Evolutionary conservation across 2,888 invertebrate species (phyloP).

Genomic region (Neoascia interrupta): DNA sequence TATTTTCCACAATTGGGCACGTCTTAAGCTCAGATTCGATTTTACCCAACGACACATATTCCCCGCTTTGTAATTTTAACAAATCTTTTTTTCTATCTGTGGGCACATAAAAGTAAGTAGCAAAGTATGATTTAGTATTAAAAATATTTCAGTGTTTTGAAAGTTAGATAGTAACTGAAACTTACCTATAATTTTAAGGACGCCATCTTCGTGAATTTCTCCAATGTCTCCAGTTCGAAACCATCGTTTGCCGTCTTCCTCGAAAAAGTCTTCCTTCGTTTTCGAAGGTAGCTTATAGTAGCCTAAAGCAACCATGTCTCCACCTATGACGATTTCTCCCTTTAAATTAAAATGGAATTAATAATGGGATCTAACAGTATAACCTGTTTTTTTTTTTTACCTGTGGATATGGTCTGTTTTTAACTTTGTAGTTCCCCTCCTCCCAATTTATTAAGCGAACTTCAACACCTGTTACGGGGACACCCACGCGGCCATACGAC

Average conservation of each 20-base stretch:
- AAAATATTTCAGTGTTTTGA: too few relatives aligned
- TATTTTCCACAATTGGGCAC: slow-evolving; percentile 96
- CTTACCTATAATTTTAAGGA: slow-evolving; percentile 96
- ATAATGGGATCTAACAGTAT: too few relatives aligned
- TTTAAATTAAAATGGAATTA: slow-evolving; percentile 16
- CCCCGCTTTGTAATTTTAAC: slow-evolving; percentile 98
- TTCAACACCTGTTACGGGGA: slow-evolving; percentile 91
- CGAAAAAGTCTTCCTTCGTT: slow-evolving; percentile 93
- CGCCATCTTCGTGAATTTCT: slow-evolving; percentile 95
- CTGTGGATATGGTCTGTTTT: slow-evolving; percentile 91
- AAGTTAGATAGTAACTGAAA: too few relatives aligned
- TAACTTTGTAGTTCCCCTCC: slow-evolving; percentile 94
- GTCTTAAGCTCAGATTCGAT: slow-evolving; percentile 97
- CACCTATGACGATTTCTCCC: slow-evolving; percentile 92
- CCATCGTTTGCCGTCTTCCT: slow-evolving; percentile 90
- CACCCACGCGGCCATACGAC: slow-evolving; percentile 90
- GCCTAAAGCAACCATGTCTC: slow-evolving; percentile 94
- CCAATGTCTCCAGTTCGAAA: slow-evolving; percentile 98
- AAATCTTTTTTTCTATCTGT: slow-evolving; percentile 99
- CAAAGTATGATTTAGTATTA: neutral
- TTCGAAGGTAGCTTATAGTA: slow-evolving; percentile 95
- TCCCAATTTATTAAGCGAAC: slow-evolving; percentile 95
- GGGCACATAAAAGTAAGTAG: slow-evolving; percentile 10
- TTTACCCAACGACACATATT: slow-evolving; percentile 98
- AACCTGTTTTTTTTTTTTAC: too few relatives aligned